phyloP scores from a whole-genome alignment of 2,797 vertebrate species.

The Cossypha heuglini region DNA sequence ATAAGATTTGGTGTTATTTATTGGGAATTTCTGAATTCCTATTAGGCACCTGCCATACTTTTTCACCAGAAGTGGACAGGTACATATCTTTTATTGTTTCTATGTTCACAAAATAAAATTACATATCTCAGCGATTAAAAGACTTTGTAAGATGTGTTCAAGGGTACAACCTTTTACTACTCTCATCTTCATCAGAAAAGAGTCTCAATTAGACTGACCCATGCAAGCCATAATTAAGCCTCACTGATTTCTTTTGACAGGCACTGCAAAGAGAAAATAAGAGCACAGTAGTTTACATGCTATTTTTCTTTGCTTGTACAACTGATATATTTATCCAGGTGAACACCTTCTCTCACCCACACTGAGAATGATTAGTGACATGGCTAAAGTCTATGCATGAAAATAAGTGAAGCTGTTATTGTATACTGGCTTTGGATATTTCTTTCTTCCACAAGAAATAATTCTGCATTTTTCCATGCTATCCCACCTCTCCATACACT shows the following conservation, averaged over 20 bases:
- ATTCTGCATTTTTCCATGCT: not conserved
- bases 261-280: not conserved
- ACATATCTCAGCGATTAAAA: not conserved
- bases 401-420: not conserved
- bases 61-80: not conserved
- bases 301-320: not conserved
- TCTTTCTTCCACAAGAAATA: not conserved
- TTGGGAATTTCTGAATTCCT: not conserved
- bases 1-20: not conserved
- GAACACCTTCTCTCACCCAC: not conserved
- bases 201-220: not conserved
- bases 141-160: not conserved
- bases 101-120: not conserved
- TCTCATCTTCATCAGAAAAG: not conserved
- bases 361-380: not conserved
- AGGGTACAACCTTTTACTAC: not conserved
- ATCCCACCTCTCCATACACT: not conserved
- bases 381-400: not conserved
- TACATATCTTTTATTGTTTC: not conserved
- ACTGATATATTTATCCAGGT: not conserved
- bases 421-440: not conserved
- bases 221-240: not conserved
- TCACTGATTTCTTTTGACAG: not conserved
- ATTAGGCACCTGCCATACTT: not conserved
- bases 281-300: not conserved